These are phyloP conservation scores for Gymnosoma rotundatum DNA, from an alignment of 2,888 invertebrate species.

Conservation along the genomic window DNA sequence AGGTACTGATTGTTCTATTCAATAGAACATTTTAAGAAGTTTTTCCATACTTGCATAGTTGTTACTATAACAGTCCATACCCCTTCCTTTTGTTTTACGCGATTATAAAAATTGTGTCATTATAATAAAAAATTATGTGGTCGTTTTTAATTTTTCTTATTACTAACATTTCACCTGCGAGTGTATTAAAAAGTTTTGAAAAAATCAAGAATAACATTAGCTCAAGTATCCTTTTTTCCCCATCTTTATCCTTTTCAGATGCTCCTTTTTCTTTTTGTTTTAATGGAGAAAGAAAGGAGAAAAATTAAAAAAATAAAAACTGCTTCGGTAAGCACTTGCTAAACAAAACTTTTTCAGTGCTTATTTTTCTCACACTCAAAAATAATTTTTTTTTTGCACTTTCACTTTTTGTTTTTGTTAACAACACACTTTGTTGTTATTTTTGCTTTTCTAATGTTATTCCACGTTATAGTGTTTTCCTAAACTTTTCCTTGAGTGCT, in stretches of 20 bases:
- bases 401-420: conserved; percentile 67
- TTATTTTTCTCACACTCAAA: conserved; percentile 45
- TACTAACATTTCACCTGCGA: conserved; percentile 45
- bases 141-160: not conserved
- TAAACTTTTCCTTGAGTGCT: conserved; percentile 60
- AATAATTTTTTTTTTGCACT: conserved; percentile 27
- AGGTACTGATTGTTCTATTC: too few relatives aligned
- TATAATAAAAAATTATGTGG: too few relatives aligned
- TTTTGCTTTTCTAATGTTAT: conserved; percentile 64
- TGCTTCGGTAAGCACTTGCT: conserved; percentile 68
- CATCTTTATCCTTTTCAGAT: conserved; percentile 51
- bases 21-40: too few relatives aligned
- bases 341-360: conserved; percentile 65
- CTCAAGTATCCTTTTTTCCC: conserved; percentile 67
- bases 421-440: conserved; percentile 65
- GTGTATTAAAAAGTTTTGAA: conserved; percentile 22
- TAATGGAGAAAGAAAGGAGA: conserved; percentile 62
- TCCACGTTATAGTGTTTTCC: conserved; percentile 55
- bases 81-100: too few relatives aligned
- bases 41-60: too few relatives aligned
- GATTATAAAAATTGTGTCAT: too few relatives aligned
- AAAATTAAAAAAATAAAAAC: conserved; percentile 35
- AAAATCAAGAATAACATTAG: conserved; percentile 66
- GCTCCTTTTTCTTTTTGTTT: conserved; percentile 63
- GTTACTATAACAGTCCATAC: too few relatives aligned